Evolutionary conservation across 2,797 vertebrate species (phyloP).

Genomic region (Rhabdomys pumilio): DNA sequence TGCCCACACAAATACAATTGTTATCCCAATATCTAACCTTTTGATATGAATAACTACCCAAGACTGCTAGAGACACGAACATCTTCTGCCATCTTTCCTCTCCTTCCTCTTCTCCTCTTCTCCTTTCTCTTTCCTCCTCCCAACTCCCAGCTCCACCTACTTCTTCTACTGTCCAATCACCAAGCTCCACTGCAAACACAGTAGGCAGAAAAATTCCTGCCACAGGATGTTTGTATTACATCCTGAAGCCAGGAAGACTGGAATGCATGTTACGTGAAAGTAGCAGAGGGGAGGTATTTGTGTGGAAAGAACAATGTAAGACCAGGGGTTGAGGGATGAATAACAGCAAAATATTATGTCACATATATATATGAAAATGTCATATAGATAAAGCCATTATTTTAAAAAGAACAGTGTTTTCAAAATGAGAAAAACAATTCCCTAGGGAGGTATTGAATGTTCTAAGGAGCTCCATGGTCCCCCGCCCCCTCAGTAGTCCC

Average conservation of each 20-base stretch:
- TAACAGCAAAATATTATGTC: neutral
- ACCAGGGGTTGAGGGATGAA: neutral
- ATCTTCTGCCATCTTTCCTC: too few relatives aligned
- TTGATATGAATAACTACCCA: too few relatives aligned
- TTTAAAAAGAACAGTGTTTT: neutral
- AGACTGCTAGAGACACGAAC: too few relatives aligned
- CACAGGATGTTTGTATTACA: neutral
- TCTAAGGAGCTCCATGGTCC: neutral
- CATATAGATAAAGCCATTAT: neutral
- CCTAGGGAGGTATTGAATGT: slow-evolving; percentile 28
- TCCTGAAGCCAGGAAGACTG: neutral
- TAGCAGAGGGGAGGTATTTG: neutral
- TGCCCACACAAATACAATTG: too few relatives aligned
- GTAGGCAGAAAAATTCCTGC: too few relatives aligned
- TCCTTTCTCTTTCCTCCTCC: too few relatives aligned
- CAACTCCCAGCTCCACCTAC: too few relatives aligned
- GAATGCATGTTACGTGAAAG: neutral
- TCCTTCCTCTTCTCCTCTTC: too few relatives aligned
- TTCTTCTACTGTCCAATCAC: too few relatives aligned
- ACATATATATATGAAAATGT: neutral
- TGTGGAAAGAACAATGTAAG: neutral
- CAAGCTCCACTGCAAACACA: too few relatives aligned
- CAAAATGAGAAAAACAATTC: neutral
- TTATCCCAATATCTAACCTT: too few relatives aligned
- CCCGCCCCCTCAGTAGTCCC: neutral